phyloP scores from a whole-genome alignment of 2,888 invertebrate species.

The Eupithecia tripunctaria region DNA sequence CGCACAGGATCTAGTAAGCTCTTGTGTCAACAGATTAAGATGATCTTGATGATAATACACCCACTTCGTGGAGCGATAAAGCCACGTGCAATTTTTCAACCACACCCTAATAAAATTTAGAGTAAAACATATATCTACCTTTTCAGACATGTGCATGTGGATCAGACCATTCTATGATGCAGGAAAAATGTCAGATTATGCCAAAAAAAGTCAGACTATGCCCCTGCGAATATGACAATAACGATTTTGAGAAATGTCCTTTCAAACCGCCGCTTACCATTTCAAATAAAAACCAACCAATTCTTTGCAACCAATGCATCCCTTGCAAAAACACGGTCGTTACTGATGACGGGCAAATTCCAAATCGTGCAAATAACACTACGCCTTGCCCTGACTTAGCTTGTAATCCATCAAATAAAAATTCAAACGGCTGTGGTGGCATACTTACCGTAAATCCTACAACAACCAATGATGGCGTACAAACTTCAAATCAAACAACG shows the following conservation, averaged over 20 bases:
- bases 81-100: background rate
- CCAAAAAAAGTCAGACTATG: constrained; percentile 15
- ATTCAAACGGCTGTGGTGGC: background rate
- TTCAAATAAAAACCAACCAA: background rate
- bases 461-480: constrained; percentile 10
- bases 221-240: constrained; percentile 1
- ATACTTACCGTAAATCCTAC: background rate
- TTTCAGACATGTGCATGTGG: constrained; percentile 4
- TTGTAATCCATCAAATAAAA: background rate
- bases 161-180: background rate
- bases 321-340: background rate
- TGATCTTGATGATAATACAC: no score
- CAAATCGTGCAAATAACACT: background rate
- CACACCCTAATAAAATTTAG: background rate
- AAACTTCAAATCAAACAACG: constrained; percentile 5
- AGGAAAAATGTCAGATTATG: background rate
- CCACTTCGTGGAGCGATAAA: background rate
- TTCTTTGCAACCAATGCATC: background rate
- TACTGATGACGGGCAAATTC: background rate
- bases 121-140: background rate
- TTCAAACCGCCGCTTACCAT: background rate
- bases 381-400: background rate
- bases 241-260: background rate
- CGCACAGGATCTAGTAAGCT: no score
- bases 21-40: no score